Evolutionary conservation across 2,888 invertebrate species (phyloP).

Genomic region (Margaritifera margaritifera): DNA sequence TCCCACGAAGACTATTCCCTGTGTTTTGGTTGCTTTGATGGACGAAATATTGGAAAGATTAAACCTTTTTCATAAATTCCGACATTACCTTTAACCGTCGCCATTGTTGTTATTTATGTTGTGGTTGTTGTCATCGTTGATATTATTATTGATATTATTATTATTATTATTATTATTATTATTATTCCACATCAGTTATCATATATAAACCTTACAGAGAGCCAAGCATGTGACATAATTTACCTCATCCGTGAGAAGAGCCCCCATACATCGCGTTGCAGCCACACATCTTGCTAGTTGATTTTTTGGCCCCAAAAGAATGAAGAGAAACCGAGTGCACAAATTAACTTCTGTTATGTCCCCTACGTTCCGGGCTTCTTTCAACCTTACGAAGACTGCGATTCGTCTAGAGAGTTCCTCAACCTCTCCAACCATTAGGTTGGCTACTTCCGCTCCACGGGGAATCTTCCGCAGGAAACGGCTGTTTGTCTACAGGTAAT

Average conservation of each 20-base stretch:
- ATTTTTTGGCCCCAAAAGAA: conserved; percentile 86
- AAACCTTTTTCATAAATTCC: too few relatives aligned
- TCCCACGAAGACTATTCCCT: background rate
- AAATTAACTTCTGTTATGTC: conserved; percentile 94
- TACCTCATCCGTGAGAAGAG: conserved; percentile 94
- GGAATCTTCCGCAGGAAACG: conserved; percentile 86
- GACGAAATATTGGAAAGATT: background rate
- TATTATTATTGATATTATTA: too few relatives aligned
- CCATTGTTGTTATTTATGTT: too few relatives aligned
- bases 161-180: too few relatives aligned
- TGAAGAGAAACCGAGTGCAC: conserved; percentile 88
- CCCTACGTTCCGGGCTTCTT: conserved; percentile 88
- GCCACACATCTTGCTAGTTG: conserved; percentile 82
- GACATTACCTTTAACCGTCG: too few relatives aligned
- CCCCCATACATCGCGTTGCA: conserved; percentile 93
- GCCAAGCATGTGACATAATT: background rate
- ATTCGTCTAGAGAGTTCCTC: conserved; percentile 94
- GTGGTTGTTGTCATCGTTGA: too few relatives aligned
- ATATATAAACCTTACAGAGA: too few relatives aligned
- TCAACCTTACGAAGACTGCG: conserved; percentile 91
- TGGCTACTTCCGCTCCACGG: conserved; percentile 95
- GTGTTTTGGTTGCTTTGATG: background rate
- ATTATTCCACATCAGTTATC: too few relatives aligned
- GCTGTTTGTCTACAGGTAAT: conserved; percentile 48
- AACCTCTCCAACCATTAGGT: conserved; percentile 97